These are phyloP conservation scores for Crioceris asparagi DNA, from an alignment of 2,888 invertebrate genomes.

Conservation along the genomic window DNA sequence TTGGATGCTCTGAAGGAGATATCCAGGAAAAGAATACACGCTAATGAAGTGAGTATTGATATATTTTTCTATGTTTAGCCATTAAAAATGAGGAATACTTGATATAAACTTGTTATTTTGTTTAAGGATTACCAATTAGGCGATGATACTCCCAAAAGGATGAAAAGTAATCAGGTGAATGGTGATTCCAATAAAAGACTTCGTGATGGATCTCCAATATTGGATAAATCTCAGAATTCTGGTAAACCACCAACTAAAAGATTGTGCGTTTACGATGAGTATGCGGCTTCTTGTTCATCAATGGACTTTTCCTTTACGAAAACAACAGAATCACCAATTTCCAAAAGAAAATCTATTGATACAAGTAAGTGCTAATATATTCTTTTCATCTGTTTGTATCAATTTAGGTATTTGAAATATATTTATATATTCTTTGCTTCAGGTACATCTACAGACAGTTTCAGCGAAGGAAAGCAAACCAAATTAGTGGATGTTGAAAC, in stretches of 20 bases:
- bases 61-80: not conserved
- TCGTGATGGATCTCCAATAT: conserved; percentile 19
- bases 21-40: conserved; percentile 45
- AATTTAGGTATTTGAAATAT: not conserved
- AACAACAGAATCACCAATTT: conserved; percentile 11
- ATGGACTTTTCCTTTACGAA: conserved; percentile 17
- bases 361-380: conserved; percentile 18
- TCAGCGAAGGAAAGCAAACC: conserved; percentile 20
- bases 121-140: conserved; percentile 21
- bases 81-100: not conserved
- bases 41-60: conserved; percentile 30
- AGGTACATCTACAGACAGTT: conserved; percentile 23
- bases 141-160: conserved; percentile 26
- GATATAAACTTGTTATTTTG: not conserved
- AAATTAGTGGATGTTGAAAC: conserved; percentile 29
- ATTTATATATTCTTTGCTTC: conserved; percentile 10
- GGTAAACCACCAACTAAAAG: conserved; percentile 21
- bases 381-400: not conserved
- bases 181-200: conserved; percentile 21
- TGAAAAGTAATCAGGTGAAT: conserved; percentile 21
- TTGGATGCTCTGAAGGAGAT: conserved; percentile 47
- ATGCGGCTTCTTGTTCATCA: conserved; percentile 32
- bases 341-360: conserved; percentile 21
- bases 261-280: conserved; percentile 30
- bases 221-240: conserved; percentile 14